phyloP scores from a whole-genome alignment of 2,888 invertebrate genomes.

The Alentia gelatinosa region DNA sequence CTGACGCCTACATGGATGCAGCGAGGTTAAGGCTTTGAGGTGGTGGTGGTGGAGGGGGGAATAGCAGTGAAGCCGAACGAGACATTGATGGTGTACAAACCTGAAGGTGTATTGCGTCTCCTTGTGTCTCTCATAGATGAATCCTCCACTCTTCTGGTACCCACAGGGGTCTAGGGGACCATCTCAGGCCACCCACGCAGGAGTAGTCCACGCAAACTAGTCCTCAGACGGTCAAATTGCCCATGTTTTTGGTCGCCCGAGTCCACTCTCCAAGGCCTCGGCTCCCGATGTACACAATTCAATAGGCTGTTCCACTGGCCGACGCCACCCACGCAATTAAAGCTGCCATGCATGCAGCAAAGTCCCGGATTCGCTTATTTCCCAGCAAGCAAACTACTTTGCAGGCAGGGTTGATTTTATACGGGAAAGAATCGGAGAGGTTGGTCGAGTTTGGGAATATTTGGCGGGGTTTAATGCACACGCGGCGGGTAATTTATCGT shows the following conservation, averaged over 20 bases:
- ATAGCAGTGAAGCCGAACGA: not conserved
- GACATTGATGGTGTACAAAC: not conserved
- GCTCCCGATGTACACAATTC: conserved; percentile 54
- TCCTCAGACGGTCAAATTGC: conserved; percentile 36
- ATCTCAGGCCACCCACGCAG: not conserved
- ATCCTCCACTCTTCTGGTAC: not conserved
- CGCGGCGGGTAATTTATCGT: not conserved
- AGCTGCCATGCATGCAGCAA: not conserved
- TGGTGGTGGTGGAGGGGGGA: not conserved
- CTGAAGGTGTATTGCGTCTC: not conserved
- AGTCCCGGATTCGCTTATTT: not conserved
- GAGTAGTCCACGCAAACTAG: not conserved
- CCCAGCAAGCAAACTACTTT: not conserved
- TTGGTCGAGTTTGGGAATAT: not conserved
- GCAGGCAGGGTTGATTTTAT: not conserved
- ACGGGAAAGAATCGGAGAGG: not conserved
- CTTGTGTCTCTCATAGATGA: not conserved
- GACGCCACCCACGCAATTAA: conserved; percentile 11
- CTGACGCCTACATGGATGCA: not conserved
- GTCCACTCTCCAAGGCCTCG: conserved; percentile 52
- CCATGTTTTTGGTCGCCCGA: conserved; percentile 40
- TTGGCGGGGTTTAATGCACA: not conserved
- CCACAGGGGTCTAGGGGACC: not conserved
- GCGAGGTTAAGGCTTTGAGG: not conserved
- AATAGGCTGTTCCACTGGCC: conserved; percentile 39